Base-by-base conservation (phyloP, 2,888 invertebrate species). In the Cosmopolites sordidus region DNA sequence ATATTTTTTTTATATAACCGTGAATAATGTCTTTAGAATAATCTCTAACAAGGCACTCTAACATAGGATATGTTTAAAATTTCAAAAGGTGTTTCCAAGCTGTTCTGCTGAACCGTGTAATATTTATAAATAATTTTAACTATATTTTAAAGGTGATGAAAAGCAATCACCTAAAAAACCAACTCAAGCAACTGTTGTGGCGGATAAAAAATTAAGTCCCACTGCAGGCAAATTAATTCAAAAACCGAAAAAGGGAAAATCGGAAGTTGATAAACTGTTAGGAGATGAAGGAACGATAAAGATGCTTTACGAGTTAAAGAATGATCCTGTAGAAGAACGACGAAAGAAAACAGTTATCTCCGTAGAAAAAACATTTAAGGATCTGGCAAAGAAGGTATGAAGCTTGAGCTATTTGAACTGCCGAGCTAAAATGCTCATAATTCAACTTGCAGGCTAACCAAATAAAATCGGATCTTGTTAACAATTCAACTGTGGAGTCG, bases 221-320 rank as follows among this genome's bases (percentile, higher is more conserved):
- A 12, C 38, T 29, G 47, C 45, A 37, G 43, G 43, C 1, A 54
- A 54, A 33, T 9, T 30, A 8, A 37, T 41, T 2, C 15, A 16
- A 29, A 56, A 30, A 48, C 30, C 56, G n/a, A 64, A 63, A 43
- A 66, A 65, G 40, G 43, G 50, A 27, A 53, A 50, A 44, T 79
- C 83, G 15, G 92, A 92, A 75, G 79, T 92, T 47, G 89, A 90
- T 65, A 83, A 78, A 54, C 71, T 92, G 45, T 74, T 92, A 55
- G 87, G 87, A 75, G 92, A 92, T 69, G 92, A 92, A 69, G 91
- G 92, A 1, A 90, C 91, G 2, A 86, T 89, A 1, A 91, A 91
- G 72, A 86, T 92, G 83, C 76, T 92, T 38, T 89, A 88, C 66
- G 86, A 89, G 16, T 80, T 91, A 1, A 88, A 89, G 63, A 76